These are phyloP conservation scores for Neopelma chrysocephalum DNA, from an alignment of 2,797 vertebrate genomes.

Conservation along the genomic window DNA sequence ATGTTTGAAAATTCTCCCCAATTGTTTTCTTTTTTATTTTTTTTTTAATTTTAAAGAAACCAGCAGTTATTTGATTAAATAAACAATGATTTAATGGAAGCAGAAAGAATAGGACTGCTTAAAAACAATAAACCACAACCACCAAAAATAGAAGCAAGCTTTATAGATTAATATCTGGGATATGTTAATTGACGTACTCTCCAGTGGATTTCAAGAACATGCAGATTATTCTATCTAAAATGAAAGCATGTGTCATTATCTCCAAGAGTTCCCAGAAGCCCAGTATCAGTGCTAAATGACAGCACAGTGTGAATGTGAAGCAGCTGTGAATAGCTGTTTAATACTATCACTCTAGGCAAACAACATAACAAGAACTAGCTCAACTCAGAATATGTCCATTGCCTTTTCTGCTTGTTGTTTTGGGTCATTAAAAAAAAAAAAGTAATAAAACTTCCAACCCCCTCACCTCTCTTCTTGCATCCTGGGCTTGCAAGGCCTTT, in stretches of 20 bases:
- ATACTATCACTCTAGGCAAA: not conserved
- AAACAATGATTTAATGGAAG: not conserved
- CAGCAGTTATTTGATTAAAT: conserved; percentile 14
- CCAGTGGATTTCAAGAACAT: conserved; percentile 44
- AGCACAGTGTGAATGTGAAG: not conserved
- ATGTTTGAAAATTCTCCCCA: not conserved
- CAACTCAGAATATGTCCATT: not conserved
- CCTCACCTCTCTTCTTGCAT: not conserved
- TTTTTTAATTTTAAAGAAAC: not conserved
- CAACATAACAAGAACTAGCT: not conserved
- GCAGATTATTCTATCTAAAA: conserved; percentile 37
- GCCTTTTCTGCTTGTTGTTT: conserved; percentile 20
- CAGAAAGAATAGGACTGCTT: not conserved
- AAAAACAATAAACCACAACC: not conserved
- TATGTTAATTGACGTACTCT: conserved; percentile 54
- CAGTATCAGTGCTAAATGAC: not conserved
- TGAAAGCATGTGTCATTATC: conserved; percentile 55
- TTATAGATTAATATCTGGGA: conserved; percentile 39
- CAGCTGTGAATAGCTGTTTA: not conserved
- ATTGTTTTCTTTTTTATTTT: not conserved
- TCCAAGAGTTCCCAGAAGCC: conserved; percentile 58
- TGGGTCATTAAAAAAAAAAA: not conserved
- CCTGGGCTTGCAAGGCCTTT: not conserved
- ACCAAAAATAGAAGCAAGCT: not conserved
- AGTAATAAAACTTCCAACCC: not conserved